Base-by-base conservation (phyloP, 2,113 vertebrate species). In the Oriolus oriolus region DNA sequence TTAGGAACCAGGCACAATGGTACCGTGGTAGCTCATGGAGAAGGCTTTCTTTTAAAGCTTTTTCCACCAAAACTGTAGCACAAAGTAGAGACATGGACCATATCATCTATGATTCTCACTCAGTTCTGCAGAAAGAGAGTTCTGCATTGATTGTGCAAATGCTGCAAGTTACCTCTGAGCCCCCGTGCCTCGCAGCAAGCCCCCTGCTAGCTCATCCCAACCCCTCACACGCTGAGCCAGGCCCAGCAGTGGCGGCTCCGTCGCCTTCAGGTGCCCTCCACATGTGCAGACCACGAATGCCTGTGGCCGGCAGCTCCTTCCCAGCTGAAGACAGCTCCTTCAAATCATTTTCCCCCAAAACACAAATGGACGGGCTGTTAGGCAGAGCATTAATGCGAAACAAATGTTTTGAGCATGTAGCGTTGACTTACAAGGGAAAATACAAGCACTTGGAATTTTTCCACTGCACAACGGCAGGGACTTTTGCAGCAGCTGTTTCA, bases 381-480 rank as follows among this genome's bases (percentile, higher is more conserved):
- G 92, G 92, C 95, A 97, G 73, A 83, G 77, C 79, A 92, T 78
- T 97, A 97, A 97, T 87, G 83, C 0, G 9, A 97, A 97, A 97
- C 97, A 97, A 97, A 97, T 97, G 97, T 96, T 93, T 59, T 7
- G 70, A 94, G 92, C 89, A 56, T 97, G 96, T 96, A 95, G 95
- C 82, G 54, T 57, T 97, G 97, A 96, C 95, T 97, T 96, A 96
- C 86, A 93, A 96, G 97, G 96, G 94, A 96, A 97, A 97, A 97
- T 95, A 96, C 96, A 97, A 97, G 96, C 95, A 85, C 70, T 96
- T 96, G 96, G 96, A 97, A 95, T 92, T 85, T 94, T 96, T 97
- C 95, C 97, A 94, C 93, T 89, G 74, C 87, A 95, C 91, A 57
- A 84, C 50, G 75, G 96, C 91, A n/a, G 93, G 95, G 94, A 97